phyloP scores from a whole-genome alignment of 2,888 invertebrate genomes.

The Eledona agricola region DNA sequence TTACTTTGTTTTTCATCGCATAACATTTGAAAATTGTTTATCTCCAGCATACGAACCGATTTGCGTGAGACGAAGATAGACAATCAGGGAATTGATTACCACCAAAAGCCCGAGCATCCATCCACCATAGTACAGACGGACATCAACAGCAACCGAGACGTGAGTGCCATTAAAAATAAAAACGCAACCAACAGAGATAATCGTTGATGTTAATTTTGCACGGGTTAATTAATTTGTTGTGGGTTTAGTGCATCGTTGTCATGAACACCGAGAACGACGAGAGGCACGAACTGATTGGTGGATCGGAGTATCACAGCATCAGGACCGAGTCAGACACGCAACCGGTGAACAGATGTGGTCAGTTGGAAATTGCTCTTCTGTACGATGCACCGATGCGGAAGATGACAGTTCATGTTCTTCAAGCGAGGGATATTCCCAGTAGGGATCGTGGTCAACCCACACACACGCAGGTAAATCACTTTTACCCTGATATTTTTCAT shows the following conservation, averaged over 20 bases:
- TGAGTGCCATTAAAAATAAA: constrained; percentile 60
- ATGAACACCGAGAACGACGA: constrained; percentile 60
- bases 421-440: constrained; percentile 83
- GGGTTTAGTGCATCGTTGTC: constrained; percentile 66
- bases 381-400: constrained; percentile 91
- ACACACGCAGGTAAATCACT: constrained; percentile 76
- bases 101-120: constrained; percentile 50
- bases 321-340: constrained; percentile 64
- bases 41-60: constrained; percentile 40
- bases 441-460: constrained; percentile 74
- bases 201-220: constrained; percentile 6
- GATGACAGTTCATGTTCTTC: constrained; percentile 91
- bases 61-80: constrained; percentile 74
- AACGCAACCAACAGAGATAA: background rate
- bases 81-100: constrained; percentile 60
- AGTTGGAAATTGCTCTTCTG: constrained; percentile 85
- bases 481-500: too few relatives aligned
- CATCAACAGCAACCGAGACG: constrained; percentile 75
- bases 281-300: constrained; percentile 52
- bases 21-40: background rate
- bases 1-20: constrained; percentile 5
- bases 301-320: too few relatives aligned
- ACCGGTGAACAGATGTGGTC: constrained; percentile 71
- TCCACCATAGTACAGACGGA: constrained; percentile 62
- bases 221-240: constrained; percentile 2